Conservation (phyloP, 2,797 vertebrate genomes). For the Bradypodion pumilum region DNA sequence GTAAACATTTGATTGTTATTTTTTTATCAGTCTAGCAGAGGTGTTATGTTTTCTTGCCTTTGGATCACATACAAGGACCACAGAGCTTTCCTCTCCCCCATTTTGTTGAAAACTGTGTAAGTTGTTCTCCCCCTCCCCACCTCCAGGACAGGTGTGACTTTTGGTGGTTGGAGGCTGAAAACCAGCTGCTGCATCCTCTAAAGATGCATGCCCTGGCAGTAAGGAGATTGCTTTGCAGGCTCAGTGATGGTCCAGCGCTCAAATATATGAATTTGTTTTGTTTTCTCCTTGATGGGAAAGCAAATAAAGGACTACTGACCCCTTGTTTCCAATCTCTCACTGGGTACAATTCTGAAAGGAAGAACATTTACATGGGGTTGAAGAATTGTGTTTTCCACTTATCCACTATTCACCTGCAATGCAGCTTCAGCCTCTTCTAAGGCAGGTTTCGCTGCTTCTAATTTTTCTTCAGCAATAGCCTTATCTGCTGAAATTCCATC, state of each 20-base stretch:
- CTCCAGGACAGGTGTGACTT: no score
- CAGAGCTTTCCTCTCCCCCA: no score
- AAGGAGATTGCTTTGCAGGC: not conserved
- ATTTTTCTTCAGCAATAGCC: constrained; percentile 88
- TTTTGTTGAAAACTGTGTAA: no score
- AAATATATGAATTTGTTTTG: not conserved
- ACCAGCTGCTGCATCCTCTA: no score
- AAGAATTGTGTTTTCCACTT: not conserved
- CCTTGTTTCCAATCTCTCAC: not conserved
- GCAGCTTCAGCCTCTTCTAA: constrained; percentile 92
- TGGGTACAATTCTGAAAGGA: not conserved
- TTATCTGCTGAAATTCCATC: constrained; percentile 94
- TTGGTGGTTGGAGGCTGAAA: no score
- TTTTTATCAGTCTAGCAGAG: no score
- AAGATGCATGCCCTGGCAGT: no score
- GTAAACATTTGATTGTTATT: no score
- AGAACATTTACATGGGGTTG: not conserved
- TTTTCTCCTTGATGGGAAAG: not conserved
- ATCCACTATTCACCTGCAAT: constrained; percentile 79
- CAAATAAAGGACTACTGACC: not conserved
- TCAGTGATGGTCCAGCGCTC: not conserved
- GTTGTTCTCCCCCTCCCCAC: no score
- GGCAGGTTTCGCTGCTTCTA: constrained; percentile 90
- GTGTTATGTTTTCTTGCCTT: no score
- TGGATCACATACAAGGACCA: no score